phyloP scores from a whole-genome alignment of 2,113 vertebrate species.

The Trogon surrucura region DNA sequence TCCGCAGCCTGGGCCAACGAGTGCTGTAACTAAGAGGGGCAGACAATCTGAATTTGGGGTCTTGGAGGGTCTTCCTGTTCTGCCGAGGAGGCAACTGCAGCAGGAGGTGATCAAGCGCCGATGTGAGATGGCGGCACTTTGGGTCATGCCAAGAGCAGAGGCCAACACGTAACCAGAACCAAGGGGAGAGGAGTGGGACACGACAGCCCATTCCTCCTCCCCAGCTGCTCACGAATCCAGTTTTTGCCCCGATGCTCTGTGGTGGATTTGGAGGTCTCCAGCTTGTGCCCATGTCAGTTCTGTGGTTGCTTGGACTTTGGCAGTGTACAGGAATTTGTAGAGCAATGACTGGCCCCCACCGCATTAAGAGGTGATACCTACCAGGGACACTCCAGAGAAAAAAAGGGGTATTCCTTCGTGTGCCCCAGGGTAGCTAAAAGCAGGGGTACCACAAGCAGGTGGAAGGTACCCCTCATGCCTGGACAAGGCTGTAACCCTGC shows the following conservation, averaged over 20 bases:
- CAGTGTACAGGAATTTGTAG: not conserved
- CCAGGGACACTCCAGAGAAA: too few species aligned
- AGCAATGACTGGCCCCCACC: not conserved
- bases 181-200: too few species aligned
- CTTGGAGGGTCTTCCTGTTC: rapidly evolving
- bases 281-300: not conserved
- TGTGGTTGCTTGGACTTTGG: not conserved
- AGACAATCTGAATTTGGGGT: not conserved
- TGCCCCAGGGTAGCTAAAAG: not conserved
- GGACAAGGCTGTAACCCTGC: not conserved
- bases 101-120: not conserved
- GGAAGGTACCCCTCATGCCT: not conserved
- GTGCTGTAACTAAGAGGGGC: rapidly evolving
- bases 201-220: not conserved
- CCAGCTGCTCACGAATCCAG: not conserved
- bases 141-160: not conserved
- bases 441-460: not conserved
- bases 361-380: not conserved
- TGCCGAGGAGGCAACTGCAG: not conserved
- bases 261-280: not conserved
- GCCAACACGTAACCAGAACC: not conserved
- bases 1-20: not conserved
- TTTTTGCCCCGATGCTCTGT: not conserved
- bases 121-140: rapidly evolving
- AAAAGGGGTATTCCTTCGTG: rapidly evolving